These are phyloP conservation scores for Calcarius ornatus DNA, from an alignment of 2,113 vertebrate species.

Conservation along the genomic window DNA sequence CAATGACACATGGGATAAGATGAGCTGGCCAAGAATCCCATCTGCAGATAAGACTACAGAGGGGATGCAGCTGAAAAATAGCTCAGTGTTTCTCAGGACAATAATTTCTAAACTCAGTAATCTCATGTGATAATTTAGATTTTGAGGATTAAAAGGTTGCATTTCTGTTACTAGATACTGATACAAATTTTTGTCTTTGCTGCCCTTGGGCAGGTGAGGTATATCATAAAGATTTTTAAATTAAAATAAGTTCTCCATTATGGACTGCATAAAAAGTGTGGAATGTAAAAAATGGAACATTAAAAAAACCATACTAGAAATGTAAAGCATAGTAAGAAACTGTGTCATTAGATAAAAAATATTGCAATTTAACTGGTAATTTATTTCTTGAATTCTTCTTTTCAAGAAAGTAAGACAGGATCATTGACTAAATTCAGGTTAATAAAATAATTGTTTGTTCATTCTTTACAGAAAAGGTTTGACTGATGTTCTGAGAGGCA, in stretches of 20 bases:
- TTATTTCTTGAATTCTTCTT: neutral
- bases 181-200: neutral
- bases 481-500: neutral
- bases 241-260: neutral
- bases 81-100: neutral
- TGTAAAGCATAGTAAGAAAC: neutral
- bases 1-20: neutral
- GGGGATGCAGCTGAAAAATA: neutral
- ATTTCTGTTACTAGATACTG: neutral
- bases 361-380: neutral
- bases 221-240: neutral
- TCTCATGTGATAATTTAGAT: neutral
- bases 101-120: neutral
- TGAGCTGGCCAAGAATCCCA: neutral
- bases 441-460: neutral
- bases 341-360: neutral
- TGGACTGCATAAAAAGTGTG: neutral
- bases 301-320: neutral
- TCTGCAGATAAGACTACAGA: neutral
- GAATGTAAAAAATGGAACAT: neutral
- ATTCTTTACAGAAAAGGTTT: neutral
- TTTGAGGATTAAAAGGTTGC: neutral
- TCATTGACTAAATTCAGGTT: neutral
- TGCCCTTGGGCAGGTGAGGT: neutral
- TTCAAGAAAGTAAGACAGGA: neutral